Conservation (phyloP, 2,113 vertebrate genomes). For the Colaptes auratus region DNA sequence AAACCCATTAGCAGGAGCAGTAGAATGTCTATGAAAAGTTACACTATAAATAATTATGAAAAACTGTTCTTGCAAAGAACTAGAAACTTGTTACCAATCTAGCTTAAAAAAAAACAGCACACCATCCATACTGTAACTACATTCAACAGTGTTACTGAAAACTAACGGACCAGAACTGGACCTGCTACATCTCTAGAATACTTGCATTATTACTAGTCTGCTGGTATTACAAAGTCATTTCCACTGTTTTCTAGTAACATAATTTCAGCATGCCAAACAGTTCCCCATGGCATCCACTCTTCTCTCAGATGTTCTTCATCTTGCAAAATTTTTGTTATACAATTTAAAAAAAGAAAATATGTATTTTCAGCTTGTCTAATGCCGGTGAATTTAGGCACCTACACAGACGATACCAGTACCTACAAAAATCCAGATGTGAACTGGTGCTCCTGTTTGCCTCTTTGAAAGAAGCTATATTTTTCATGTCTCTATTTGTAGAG, state of each 20-base stretch:
- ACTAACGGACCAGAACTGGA: not conserved
- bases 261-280: not conserved
- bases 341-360: not conserved
- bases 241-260: not conserved
- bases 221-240: not conserved
- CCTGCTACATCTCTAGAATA: not conserved
- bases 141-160: not conserved
- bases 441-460: not conserved
- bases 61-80: not conserved
- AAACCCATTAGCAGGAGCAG: no score
- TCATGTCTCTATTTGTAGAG: not conserved
- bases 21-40: no score
- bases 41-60: not conserved
- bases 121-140: not conserved
- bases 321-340: not conserved
- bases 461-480: not conserved
- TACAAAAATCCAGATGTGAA: not conserved
- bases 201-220: not conserved
- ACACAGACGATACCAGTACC: not conserved
- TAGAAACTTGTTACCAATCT: not conserved
- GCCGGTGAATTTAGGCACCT: not conserved
- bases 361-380: not conserved
- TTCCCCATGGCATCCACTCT: not conserved
- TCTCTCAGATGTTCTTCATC: not conserved
- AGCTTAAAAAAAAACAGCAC: not conserved